Evolutionary conservation across 2,113 vertebrate species (phyloP).

Genomic region (Eleginops maclovinus): DNA sequence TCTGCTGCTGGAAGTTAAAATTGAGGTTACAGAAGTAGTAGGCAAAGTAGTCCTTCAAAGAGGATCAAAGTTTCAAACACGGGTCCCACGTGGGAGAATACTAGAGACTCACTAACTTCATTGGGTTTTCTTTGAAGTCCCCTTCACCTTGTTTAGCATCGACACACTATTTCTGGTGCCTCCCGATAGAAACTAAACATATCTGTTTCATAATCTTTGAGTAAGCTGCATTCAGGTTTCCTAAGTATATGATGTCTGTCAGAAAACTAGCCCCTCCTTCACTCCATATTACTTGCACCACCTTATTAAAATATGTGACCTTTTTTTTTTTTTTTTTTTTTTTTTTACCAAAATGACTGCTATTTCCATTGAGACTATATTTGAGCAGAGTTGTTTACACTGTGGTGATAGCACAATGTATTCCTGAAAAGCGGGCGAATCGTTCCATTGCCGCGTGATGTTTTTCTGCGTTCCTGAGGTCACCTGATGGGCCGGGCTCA

Average conservation of each 20-base stretch:
- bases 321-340: slow-evolving; percentile 27
- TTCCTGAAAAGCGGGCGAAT: slow-evolving; percentile 72
- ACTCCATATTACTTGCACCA: slow-evolving; percentile 34
- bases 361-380: slow-evolving; percentile 56
- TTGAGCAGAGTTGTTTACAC: slow-evolving; percentile 36
- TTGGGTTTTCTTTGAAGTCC: slow-evolving; percentile 47
- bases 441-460: slow-evolving; percentile 80
- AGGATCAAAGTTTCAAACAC: background rate
- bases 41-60: background rate
- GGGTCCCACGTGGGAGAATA: no score
- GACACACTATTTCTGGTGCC: slow-evolving; percentile 16
- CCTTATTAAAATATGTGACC: slow-evolving; percentile 37
- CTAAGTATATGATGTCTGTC: slow-evolving; percentile 31
- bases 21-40: background rate
- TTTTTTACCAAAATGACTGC: slow-evolving; percentile 52
- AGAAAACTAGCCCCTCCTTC: slow-evolving; percentile 39
- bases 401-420: slow-evolving; percentile 64
- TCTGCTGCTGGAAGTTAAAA: background rate
- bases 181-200: slow-evolving; percentile 26
- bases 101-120: background rate
- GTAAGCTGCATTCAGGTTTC: slow-evolving; percentile 13
- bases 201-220: background rate
- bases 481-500: slow-evolving; percentile 83
- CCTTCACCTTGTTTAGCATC: slow-evolving; percentile 2
- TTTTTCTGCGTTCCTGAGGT: slow-evolving; percentile 86